These are phyloP conservation scores for Acinonyx jubatus DNA, from an alignment of 2,113 vertebrate species.

Conservation along the genomic window DNA sequence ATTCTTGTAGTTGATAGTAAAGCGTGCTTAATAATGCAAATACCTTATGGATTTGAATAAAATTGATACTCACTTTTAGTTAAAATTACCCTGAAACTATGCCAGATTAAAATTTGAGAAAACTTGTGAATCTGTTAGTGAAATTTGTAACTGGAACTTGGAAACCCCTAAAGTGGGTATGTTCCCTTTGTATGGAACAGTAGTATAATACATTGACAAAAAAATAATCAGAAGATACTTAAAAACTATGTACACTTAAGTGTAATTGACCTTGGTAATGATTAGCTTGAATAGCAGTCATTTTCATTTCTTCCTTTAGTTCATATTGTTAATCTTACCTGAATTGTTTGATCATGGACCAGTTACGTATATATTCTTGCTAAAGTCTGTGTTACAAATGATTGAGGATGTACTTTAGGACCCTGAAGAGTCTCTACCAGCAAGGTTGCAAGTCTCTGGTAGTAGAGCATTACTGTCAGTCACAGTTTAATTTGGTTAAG, in stretches of 20 bases:
- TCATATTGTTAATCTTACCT: neutral
- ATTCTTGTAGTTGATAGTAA: conserved; percentile 19
- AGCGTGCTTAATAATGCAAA: conserved; percentile 1
- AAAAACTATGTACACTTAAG: neutral
- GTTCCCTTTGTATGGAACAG: neutral
- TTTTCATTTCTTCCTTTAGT: conserved; percentile 13
- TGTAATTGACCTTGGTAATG: neutral
- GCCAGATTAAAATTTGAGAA: conserved; percentile 29
- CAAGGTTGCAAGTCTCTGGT: neutral
- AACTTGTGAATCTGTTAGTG: neutral
- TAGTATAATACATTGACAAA: neutral
- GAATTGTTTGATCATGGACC: neutral
- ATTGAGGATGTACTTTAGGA: neutral
- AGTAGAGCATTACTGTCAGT: neutral
- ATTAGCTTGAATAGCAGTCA: neutral
- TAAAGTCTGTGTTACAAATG: neutral
- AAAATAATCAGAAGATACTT: neutral
- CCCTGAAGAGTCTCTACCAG: neutral
- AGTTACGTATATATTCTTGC: neutral
- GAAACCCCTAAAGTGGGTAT: neutral
- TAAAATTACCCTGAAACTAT: neutral
- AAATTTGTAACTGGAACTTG: conserved; percentile 25
- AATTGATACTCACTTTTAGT: conserved; percentile 27
- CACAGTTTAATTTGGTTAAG: neutral
- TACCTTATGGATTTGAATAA: conserved; percentile 31